A percentile compares a stretch with the other conserved stretches of the same genome.
These are phyloP conservation scores for Nyctalus aviator DNA, from an alignment of 2,797 vertebrate genomes.

Conservation along the genomic window DNA sequence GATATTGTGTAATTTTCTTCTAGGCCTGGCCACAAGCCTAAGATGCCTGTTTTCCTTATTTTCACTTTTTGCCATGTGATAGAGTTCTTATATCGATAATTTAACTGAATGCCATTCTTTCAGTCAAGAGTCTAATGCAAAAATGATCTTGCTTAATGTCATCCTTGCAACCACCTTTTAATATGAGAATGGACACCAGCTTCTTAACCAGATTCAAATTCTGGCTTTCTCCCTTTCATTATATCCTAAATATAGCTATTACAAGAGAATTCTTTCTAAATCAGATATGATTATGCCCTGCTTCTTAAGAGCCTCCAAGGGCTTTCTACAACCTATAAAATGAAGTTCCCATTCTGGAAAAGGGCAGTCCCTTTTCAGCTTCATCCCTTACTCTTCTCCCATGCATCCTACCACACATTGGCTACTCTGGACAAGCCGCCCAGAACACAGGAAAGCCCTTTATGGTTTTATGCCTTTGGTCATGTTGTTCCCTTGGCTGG, in stretches of 20 bases:
- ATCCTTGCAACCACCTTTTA: background rate
- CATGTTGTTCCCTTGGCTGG: background rate
- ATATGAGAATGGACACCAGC: background rate
- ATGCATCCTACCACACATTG: background rate
- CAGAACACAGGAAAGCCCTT: background rate
- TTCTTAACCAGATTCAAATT: slow-evolving; percentile 22
- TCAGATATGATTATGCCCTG: background rate
- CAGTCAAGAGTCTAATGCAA: background rate
- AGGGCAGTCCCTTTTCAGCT: background rate
- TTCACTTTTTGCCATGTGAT: background rate
- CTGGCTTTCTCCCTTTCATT: slow-evolving; percentile 5
- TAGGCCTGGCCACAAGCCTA: background rate
- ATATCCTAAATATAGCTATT: slow-evolving; percentile 15
- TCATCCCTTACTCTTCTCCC: background rate
- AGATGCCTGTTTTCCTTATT: background rate
- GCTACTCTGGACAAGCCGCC: background rate
- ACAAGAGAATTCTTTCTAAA: slow-evolving; percentile 30
- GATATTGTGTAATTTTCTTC: background rate
- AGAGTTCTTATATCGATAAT: background rate
- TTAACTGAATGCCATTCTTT: background rate
- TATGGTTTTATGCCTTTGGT: background rate
- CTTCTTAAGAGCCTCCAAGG: background rate
- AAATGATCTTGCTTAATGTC: slow-evolving; percentile 43
- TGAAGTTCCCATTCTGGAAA: background rate
- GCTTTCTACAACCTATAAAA: background rate